Conservation (phyloP, 2,113 vertebrate genomes). For the Scolopax mira region DNA sequence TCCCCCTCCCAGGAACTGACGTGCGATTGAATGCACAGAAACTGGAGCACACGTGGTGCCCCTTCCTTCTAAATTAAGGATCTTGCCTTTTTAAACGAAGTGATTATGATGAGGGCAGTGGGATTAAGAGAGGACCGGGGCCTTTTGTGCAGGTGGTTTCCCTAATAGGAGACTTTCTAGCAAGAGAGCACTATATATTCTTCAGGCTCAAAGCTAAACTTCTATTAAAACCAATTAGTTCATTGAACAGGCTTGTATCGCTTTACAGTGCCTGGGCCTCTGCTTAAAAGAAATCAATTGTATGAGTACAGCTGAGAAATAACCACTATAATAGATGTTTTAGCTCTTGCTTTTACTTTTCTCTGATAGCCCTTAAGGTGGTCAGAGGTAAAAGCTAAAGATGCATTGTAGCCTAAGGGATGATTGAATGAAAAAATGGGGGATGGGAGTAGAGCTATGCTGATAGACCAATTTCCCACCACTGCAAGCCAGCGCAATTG, state of each 20-base stretch:
- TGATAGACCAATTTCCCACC: slow-evolving; percentile 99
- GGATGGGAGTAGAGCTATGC: slow-evolving; percentile 82
- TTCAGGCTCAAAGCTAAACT: slow-evolving; percentile 61
- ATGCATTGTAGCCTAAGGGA: slow-evolving; percentile 96
- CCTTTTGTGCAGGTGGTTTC: slow-evolving; percentile 46
- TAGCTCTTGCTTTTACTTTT: slow-evolving; percentile 82
- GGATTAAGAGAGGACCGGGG: slow-evolving; percentile 7
- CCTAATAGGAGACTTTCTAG: slow-evolving; percentile 44
- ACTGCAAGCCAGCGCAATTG: slow-evolving; percentile 90
- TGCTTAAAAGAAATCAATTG: slow-evolving; percentile 92
- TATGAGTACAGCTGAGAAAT: slow-evolving; percentile 87
- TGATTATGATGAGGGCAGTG: slow-evolving; percentile 22
- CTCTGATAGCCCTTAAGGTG: slow-evolving; percentile 90
- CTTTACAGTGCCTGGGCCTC: slow-evolving; percentile 83
- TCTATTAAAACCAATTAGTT: slow-evolving; percentile 78
- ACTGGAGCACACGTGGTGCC: background rate
- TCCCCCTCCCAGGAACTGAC: background rate
- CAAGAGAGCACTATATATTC: slow-evolving; percentile 39
- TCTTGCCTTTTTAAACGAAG: slow-evolving; percentile 25
- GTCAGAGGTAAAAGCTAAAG: slow-evolving; percentile 96
- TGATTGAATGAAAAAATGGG: slow-evolving; percentile 95
- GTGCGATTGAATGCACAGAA: background rate
- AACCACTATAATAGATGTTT: slow-evolving; percentile 91
- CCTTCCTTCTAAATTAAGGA: slow-evolving; percentile 14
- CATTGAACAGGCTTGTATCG: slow-evolving; percentile 71